Percentiles rank a stretch among this genome's conserved stretches.
phyloP scores from a whole-genome alignment of 2,888 invertebrate genomes.

The Nemurella pictetii region DNA sequence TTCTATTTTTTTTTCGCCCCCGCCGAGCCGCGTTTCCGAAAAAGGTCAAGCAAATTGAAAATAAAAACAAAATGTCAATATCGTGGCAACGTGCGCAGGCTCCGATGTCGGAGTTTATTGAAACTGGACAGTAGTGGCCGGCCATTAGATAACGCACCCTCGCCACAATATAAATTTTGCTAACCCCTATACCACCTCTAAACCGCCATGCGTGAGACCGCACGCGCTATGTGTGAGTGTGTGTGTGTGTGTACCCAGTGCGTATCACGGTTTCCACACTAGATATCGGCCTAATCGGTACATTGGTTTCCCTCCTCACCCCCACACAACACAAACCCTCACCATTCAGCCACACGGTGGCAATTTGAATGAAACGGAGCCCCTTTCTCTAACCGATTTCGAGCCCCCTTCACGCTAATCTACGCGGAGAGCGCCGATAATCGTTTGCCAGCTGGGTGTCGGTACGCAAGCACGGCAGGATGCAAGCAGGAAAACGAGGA shows the following conservation, averaged over 20 bases:
- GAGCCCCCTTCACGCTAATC: background rate
- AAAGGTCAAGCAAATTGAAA: conserved; percentile 1
- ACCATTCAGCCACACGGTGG: background rate
- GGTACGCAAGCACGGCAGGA: background rate
- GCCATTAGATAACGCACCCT: background rate
- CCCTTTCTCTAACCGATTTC: background rate
- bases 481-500: background rate
- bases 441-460: background rate
- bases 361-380: background rate
- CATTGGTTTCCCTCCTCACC: too few relatives aligned
- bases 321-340: too few relatives aligned
- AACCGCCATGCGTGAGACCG: background rate
- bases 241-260: background rate
- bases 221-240: background rate
- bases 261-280: background rate
- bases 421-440: background rate
- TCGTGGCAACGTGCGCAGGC: background rate
- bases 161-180: background rate
- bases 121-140: background rate
- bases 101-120: background rate
- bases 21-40: background rate
- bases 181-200: background rate
- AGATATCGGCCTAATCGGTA: background rate
- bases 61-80: background rate
- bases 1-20: too few relatives aligned